Evolutionary conservation across 2,888 invertebrate genomes (phyloP).

Genomic region (Plebejus melissa): DNA sequence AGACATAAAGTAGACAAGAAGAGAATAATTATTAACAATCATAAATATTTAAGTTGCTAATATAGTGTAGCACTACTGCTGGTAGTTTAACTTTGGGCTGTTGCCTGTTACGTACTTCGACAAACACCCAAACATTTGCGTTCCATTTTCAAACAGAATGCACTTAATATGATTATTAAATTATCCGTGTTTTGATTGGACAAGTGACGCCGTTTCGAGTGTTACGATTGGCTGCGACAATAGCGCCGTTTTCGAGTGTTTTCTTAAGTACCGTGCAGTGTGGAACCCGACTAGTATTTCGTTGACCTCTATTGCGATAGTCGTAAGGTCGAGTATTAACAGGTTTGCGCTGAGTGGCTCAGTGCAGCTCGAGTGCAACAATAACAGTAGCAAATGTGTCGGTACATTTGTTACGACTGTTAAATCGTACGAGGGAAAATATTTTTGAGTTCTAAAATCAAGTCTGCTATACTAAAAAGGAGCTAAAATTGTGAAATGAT

Average conservation of each 20-base stretch:
- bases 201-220: conserved; percentile 56
- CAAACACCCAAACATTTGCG: conserved; percentile 34
- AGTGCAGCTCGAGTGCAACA: conserved; percentile 63
- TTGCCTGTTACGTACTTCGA: not conserved
- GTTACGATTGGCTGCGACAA: conserved; percentile 68
- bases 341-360: conserved; percentile 43
- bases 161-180: conserved; percentile 53
- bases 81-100: not conserved
- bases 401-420: conserved; percentile 65
- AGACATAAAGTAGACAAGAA: not conserved
- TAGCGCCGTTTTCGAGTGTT: conserved; percentile 69
- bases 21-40: not conserved
- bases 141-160: conserved; percentile 26
- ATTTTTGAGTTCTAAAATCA: conserved; percentile 28
- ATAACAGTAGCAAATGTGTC: conserved; percentile 65
- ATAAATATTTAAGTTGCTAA: not conserved
- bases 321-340: conserved; percentile 30
- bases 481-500: not conserved
- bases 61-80: not conserved
- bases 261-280: conserved; percentile 49
- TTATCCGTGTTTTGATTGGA: conserved; percentile 72
- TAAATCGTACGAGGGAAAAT: conserved; percentile 31
- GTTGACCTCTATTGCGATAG: conserved; percentile 30
- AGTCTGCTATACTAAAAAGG: not conserved
- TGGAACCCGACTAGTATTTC: conserved; percentile 22